These are phyloP conservation scores for Ammodytes dubius DNA, from an alignment of 2,113 vertebrate genomes.

Conservation along the genomic window DNA sequence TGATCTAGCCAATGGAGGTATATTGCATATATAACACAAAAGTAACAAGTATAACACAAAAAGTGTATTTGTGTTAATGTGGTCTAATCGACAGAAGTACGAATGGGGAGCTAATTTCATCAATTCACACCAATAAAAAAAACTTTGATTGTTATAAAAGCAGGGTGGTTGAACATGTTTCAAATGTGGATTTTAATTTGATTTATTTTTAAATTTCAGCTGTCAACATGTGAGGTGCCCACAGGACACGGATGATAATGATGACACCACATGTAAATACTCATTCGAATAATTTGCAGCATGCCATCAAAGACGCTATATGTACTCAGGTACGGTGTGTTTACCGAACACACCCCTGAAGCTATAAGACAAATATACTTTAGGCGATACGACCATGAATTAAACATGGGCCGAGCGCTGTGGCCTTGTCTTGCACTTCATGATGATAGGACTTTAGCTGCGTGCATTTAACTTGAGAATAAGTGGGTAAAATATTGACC, in stretches of 20 bases:
- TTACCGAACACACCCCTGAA: slow-evolving; percentile 38
- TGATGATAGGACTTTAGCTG: slow-evolving; percentile 53
- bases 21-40: too few species aligned
- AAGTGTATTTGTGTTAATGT: background rate
- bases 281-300: slow-evolving; percentile 48
- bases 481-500: slow-evolving; percentile 68
- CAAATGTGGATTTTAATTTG: background rate
- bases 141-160: too few species aligned
- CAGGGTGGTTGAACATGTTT: background rate
- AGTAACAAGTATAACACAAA: background rate
- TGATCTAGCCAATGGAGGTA: background rate
- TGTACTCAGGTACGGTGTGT: slow-evolving; percentile 27
- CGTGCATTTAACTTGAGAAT: slow-evolving; percentile 51
- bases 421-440: slow-evolving; percentile 22
- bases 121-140: background rate
- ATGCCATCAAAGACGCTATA: slow-evolving; percentile 16
- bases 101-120: background rate
- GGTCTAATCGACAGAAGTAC: background rate
- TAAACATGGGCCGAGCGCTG: slow-evolving; percentile 47
- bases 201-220: too few species aligned
- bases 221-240: background rate
- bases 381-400: slow-evolving; percentile 56
- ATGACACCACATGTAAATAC: slow-evolving; percentile 35
- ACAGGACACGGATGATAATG: slow-evolving; percentile 11
- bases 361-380: slow-evolving; percentile 57